Base-by-base conservation (phyloP, 2,888 invertebrate species). In the Ochlodes sylvanus region DNA sequence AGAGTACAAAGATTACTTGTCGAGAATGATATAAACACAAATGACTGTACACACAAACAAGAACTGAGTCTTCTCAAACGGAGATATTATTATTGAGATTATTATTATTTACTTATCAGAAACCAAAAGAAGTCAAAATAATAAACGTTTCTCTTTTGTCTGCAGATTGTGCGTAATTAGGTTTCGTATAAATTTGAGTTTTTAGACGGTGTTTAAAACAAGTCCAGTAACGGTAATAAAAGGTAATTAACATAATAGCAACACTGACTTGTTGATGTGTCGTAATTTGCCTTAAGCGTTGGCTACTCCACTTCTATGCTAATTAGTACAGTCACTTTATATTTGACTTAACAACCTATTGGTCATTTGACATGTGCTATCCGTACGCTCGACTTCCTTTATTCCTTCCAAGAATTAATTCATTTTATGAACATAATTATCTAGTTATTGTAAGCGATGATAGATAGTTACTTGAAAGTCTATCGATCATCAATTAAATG, bases 281-380 rank as follows among this genome's bases (percentile, higher is more conserved):
- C 42, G n/a, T 60, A 21, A 27, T 60, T 44, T 52, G 44, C 58
- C 17, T 38, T 62, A 38, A 62, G 38, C 38, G 38, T 32, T 50
- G 14, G 19, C 42, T 17, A 15, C 7, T 44, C 44, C 12, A 32
- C 27, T 47, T 27, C 3, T 7, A 19, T 9, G 2, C 17, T 21
- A 52, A 10, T 52, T 21, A 19, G 19, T 52, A 12, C 34, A 54
- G 32, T 54, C 9, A 21, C 54, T 52, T n/a, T 47, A 41, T 38
- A 52, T 52, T 52, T 62, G 27, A 61, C n/a, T 38, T 15, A 62
- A 19, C 15, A 15, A 27, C 21, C 9, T 7, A 63, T 54, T 54
- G 50, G 17, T 32, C 14, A 54, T 63, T 62, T 34, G 41, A 19
- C 50, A 32, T 62, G 7, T 19, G 61, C 38, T 50, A 12, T 50